Base-by-base conservation (phyloP, 2,888 invertebrate species). In the Heliconius ismenius region DNA sequence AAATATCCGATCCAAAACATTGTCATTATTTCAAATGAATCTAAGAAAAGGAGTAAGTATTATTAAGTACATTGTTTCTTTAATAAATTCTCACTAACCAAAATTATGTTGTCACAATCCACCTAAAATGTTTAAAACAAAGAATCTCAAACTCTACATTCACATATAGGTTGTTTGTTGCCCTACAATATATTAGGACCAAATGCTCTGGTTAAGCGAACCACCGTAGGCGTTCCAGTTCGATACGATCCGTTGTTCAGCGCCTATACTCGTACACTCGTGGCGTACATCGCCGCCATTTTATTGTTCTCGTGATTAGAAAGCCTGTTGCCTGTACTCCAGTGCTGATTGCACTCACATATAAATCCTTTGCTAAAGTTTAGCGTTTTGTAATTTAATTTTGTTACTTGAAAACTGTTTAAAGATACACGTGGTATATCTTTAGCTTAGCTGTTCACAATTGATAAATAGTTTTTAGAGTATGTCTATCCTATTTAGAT, bases 241-340 rank as follows among this genome's bases (percentile, higher is more conserved):
- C 73, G 79, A 79, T 79, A 75, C 77, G 60, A 79, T 79, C 77
- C 79, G 77, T 76, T 79, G 79, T 75, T 72, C 64, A 67, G 65
- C 65, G 64, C 73, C 75, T 74, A 74, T 79, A 70, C 9, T 32
- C 7, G 32, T 39, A 39, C 39, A 58, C 54, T 58, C n/a, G 54
- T 73, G 74, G 39, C 76, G 77, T 70, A 78, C 78, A 76, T 78
- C 73, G 79, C 82, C 76, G 80, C 80, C 77, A 79, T 81, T 83
- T 85, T 84, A 86, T 86, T 85, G 85, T 85, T 85, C 77, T 79
- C 82, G 82, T 83, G 83, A 87, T 86, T 86, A 85, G 84, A 86
- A 85, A 86, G 83, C 82, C 78, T 77, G 78, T 78, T 72, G 83
- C 82, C 78, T 77, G 78, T 77, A 74, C 43, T 76, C 81, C 82